Evolutionary conservation across 2,888 invertebrate genomes (phyloP).

Genomic region (Xestia xanthographa): DNA sequence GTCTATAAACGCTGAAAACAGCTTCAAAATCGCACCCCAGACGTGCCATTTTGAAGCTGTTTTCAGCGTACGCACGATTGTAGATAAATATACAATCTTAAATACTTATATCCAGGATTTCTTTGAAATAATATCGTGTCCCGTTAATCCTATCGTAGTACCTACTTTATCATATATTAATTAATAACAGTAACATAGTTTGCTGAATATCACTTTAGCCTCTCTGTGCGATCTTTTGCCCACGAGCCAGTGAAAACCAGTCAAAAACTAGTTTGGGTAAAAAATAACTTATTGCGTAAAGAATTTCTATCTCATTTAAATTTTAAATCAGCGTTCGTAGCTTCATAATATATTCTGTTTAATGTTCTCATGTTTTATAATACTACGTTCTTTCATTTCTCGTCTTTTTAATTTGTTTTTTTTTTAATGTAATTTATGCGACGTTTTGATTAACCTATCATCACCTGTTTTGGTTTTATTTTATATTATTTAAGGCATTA

Average conservation of each 20-base stretch:
- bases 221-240: neutral
- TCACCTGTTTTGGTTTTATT: neutral
- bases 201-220: neutral
- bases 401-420: neutral
- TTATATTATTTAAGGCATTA: neutral
- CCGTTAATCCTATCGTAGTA: neutral
- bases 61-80: too few relatives aligned
- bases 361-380: conserved; percentile 19
- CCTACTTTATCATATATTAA: too few relatives aligned
- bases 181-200: neutral
- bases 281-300: conserved; percentile 61
- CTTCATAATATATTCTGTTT: conserved; percentile 25
- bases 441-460: neutral
- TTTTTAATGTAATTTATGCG: neutral
- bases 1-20: too few relatives aligned
- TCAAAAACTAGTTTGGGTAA: conserved; percentile 54
- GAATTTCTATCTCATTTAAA: conserved; percentile 61
- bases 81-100: neutral
- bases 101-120: neutral
- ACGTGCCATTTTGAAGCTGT: too few relatives aligned
- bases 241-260: conserved; percentile 38
- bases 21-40: too few relatives aligned
- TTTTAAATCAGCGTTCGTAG: conserved; percentile 38
- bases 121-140: neutral
- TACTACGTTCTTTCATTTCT: conserved; percentile 24